Percentiles rank a stretch among this genome's conserved stretches.
These are phyloP conservation scores for Conopomorpha cramerella DNA, from an alignment of 1,140 invertebrate genomes.

Conservation along the genomic window DNA sequence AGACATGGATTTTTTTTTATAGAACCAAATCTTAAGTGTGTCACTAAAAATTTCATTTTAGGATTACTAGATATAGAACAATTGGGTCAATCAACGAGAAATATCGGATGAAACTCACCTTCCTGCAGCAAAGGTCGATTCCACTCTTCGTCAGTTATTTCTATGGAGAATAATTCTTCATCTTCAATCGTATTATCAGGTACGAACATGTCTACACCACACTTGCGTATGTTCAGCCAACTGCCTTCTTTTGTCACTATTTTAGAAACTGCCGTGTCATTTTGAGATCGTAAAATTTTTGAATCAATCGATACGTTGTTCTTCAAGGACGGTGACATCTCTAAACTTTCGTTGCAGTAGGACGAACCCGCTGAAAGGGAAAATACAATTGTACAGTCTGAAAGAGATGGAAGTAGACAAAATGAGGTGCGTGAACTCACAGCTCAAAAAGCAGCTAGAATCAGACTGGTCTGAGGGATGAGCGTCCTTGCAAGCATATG, in stretches of 20 bases:
- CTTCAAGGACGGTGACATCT: conserved; percentile 47
- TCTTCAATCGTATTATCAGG: conserved; percentile 71
- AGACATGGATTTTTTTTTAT: not conserved
- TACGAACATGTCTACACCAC: conserved; percentile 69
- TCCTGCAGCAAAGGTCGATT: conserved; percentile 67
- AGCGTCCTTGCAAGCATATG: conserved; percentile 67
- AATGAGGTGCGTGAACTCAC: too few relatives aligned
- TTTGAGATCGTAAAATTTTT: conserved; percentile 31
- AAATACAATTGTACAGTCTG: too few relatives aligned
- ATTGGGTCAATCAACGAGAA: not conserved
- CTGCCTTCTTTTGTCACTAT: conserved; percentile 62
- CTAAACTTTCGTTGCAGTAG: conserved; percentile 61
- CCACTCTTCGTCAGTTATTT: conserved; percentile 72
- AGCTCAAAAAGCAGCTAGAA: conserved; percentile 68
- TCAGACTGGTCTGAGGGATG: conserved; percentile 70
- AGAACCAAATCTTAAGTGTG: not conserved
- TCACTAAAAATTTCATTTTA: not conserved
- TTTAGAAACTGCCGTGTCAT: conserved; percentile 36
- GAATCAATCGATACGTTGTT: conserved; percentile 67
- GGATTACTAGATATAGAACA: not conserved
- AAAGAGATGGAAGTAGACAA: too few relatives aligned
- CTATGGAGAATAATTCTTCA: conserved; percentile 68
- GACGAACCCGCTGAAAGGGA: conserved; percentile 69
- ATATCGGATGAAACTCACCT: conserved; percentile 56
- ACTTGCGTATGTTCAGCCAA: conserved; percentile 67